These are phyloP conservation scores for Picus viridis DNA, from an alignment of 2,797 vertebrate species.

Conservation along the genomic window DNA sequence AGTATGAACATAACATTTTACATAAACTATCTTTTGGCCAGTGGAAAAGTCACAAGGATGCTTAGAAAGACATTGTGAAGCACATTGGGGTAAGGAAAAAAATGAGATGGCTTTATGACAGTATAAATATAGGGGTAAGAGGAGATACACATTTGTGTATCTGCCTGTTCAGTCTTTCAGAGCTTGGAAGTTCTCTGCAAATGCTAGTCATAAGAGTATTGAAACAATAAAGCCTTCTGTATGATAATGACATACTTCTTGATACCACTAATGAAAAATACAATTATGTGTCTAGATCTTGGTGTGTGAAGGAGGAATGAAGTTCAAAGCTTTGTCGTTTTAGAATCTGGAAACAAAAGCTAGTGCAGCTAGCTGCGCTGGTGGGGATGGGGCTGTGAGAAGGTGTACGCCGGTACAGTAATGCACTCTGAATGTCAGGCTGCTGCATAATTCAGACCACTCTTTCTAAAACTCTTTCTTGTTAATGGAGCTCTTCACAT, in stretches of 20 bases:
- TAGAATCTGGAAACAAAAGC: not conserved
- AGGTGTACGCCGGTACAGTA: not conserved
- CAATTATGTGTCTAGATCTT: not conserved
- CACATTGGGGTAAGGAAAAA: not conserved
- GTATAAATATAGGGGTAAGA: not conserved
- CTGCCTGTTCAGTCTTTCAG: not conserved
- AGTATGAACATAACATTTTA: not conserved
- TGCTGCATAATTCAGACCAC: not conserved
- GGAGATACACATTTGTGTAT: not conserved
- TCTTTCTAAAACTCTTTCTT: not conserved
- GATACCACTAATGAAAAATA: not conserved
- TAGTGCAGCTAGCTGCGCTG: not conserved
- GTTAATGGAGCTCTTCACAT: not conserved
- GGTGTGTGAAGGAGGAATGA: not conserved
- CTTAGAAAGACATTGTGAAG: not conserved
- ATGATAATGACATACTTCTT: not conserved
- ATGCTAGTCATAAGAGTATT: not conserved
- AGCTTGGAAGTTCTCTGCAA: not conserved
- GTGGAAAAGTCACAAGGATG: not conserved
- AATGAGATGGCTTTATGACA: not conserved
- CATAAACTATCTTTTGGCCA: accelerated
- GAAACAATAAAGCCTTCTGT: not conserved
- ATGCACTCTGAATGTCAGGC: not conserved
- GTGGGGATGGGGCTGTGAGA: not conserved
- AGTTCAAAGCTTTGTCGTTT: not conserved